phyloP scores from a whole-genome alignment of 2,797 vertebrate species.

The Sebastes glaucus region DNA sequence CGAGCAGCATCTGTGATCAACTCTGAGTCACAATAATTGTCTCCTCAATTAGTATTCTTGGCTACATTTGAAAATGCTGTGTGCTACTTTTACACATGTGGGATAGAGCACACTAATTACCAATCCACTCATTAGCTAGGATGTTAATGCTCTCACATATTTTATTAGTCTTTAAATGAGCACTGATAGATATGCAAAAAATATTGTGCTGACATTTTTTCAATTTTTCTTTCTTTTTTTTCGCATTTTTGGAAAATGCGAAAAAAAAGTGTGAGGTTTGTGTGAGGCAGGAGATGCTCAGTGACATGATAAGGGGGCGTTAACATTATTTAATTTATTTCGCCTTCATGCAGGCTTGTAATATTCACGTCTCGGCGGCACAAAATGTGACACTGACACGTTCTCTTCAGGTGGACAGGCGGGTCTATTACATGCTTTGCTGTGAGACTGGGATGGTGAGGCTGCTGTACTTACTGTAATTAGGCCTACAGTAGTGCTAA shows the following conservation, averaged over 20 bases:
- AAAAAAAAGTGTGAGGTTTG: no score
- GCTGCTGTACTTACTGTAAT: not conserved
- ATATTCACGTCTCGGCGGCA: no score
- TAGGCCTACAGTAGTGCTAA: not conserved
- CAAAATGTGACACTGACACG: no score
- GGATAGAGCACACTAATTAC: not conserved
- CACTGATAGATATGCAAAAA: not conserved
- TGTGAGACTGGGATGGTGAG: no score
- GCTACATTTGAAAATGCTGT: not conserved
- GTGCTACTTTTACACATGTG: not conserved
- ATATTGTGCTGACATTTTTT: no score
- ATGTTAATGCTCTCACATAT: not conserved
- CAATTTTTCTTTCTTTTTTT: accelerated
- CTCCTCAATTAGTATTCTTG: no score
- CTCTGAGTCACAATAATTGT: not conserved
- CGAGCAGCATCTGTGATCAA: not conserved
- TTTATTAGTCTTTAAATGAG: not conserved
- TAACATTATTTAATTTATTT: no score
- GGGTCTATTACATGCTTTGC: accelerated
- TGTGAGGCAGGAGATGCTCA: no score
- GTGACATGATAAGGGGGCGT: no score
- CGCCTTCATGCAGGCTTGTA: no score
- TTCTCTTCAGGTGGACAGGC: accelerated
- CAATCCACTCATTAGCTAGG: not conserved
- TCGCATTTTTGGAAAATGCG: no score